Evolutionary conservation across 2,113 vertebrate genomes (phyloP), one percentile per base, ranked within the genome.

Genomic region (Peromyscus maniculatus): DNA sequence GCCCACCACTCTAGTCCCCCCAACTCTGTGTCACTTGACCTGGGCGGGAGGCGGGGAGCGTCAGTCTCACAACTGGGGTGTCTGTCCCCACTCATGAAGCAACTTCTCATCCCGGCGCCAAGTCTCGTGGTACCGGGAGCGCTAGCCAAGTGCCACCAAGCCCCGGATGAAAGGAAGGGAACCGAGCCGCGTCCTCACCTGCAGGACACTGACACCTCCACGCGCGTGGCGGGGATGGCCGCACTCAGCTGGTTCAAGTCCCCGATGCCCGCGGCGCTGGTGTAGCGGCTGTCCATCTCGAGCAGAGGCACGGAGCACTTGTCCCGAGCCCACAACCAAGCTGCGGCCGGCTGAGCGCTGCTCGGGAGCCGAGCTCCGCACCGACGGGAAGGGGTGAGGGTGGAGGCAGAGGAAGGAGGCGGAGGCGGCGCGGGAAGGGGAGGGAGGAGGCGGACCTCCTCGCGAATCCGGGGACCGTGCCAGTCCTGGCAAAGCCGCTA

Each of bases 151-250:
- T 69, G 43, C 89, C 55, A 36, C 71, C 78, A 12, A 26, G 22
- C 52, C 1, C 11, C 8, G 16, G 31, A n/a, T 7, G 15, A 33
- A 21, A 33, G 66, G 71, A 55, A 93, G 55, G 24, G 26, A 87
- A 69, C 36, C 1, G 49, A 52, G 96, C 83, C 59, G 84, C 91
- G 49, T 33, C 97, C 99, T 99, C 99, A 99, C 99, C 99, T 99
- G 98, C 99, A 99, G 52, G 99, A 99, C 62, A 99, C 99, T 11
- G 99, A 99, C 94, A 99, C 98, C 98, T 99, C 99, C 99, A 99
- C 99, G 98, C 99, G 99, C 94, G 99, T 99, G 97, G 99, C 99
- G 26, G 99, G 99, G 97, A 99, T 99, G 97, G 99, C 99, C 39
- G 99, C 99, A 96, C 99, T 99, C 98, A 99, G 99, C 52, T 99